Base-by-base conservation (phyloP, 1,140 invertebrate genomes). In the Teleopsis dalmanni region DNA sequence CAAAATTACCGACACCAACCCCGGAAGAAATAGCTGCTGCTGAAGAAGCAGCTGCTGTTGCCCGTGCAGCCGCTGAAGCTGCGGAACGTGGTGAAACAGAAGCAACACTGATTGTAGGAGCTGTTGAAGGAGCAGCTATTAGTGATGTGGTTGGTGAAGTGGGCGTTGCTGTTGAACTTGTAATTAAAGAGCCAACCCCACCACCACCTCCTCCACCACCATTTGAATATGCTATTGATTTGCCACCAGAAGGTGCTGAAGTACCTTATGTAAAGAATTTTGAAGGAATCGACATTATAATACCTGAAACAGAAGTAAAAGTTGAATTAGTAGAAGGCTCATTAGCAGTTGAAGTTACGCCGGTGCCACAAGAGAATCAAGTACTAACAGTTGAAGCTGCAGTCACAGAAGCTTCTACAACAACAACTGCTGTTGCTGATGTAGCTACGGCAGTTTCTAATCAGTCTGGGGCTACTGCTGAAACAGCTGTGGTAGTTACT, bases 161-260 rank as follows among this genome's bases (percentile, higher is more conserved):
- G 9, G 54, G 34, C 19, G 63, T 18, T 7, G 47, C 41, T 9
- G 48, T 22, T 21, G 56, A 56, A 47, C 33, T 33, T 27, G 21
- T 42, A 14, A 46, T 55, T 1, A 65, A 59, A 51, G 57, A 58
- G 51, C 57, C 62, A 13, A 68, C 65, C 18, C 60, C 60, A 50
- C 59, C 64, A 52, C 66, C 65, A 53, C 66, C 64, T 55, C 62
- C 69, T 56, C 70, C 67, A 50, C 65, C 65, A 46, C 75, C 70
- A 59, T 67, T 72, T 21, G 75, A 75, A 54, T 74, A 73, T 38
- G 57, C 62, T 38, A 59, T 62, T 25, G 64, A 64, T 55, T 54
- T 70, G 54, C 67, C 70, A 46, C 69, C 71, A 41, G 73, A 74
- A 56, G 70, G 68, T 43, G 69, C 74, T 48, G 64, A 68, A 57